Evolutionary conservation across 1,140 invertebrate species (phyloP).

Genomic region (Araneus ventricosus): DNA sequence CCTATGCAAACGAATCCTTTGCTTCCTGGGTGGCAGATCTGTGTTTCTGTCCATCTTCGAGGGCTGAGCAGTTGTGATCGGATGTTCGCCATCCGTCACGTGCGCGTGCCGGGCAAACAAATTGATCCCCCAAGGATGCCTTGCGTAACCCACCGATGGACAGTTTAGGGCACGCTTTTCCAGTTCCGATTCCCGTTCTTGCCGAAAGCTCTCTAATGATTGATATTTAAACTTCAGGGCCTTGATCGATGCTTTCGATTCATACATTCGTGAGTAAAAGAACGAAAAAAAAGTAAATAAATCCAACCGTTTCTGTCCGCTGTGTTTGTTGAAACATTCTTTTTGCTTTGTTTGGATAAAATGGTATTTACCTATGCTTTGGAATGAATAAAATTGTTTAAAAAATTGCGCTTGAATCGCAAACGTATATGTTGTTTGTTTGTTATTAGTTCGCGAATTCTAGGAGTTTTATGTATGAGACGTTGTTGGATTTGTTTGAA

Average conservation of each 20-base stretch:
- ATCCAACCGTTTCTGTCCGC: too few species aligned
- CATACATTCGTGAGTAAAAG: not conserved
- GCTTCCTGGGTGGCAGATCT: not conserved
- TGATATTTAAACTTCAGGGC: not conserved
- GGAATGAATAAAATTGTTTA: not conserved
- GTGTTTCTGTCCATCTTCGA: not conserved
- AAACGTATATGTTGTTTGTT: too few species aligned
- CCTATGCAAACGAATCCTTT: not conserved
- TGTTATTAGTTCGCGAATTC: too few species aligned
- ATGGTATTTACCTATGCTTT: not conserved
- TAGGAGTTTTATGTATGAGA: too few species aligned
- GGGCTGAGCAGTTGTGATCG: not conserved
- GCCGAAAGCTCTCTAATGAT: not conserved
- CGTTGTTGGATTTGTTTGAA: too few species aligned
- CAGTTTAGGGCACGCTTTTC: not conserved
- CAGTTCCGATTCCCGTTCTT: not conserved
- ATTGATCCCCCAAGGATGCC: not conserved
- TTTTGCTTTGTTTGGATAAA: not conserved
- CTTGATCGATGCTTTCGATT: not conserved
- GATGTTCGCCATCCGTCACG: constrained; percentile 24
- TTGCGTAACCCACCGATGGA: not conserved
- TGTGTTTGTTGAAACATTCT: not conserved
- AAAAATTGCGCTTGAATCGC: too few species aligned
- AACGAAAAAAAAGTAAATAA: not conserved
- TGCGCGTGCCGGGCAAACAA: constrained; percentile 21